phyloP scores from a whole-genome alignment of 2,888 invertebrate species.

The Cephus runcator region DNA sequence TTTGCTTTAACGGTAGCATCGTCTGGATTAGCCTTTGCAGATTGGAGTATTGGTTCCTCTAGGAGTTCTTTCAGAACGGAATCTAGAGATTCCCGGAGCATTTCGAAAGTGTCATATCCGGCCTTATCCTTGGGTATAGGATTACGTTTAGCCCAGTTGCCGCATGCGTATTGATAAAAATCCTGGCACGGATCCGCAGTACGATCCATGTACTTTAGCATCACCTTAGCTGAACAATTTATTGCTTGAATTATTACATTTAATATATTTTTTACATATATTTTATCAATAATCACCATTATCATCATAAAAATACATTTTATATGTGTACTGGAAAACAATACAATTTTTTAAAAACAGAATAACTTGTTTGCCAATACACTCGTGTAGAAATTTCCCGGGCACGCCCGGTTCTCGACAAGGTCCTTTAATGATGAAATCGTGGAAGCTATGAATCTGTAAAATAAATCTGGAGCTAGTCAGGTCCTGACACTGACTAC shows the following conservation, averaged over 20 bases:
- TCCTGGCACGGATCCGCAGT: constrained; percentile 81
- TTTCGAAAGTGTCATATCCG: constrained; percentile 90
- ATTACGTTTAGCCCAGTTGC: constrained; percentile 86
- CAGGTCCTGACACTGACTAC: too few relatives aligned
- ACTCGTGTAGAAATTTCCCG: too few relatives aligned
- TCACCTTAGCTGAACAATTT: constrained; percentile 69
- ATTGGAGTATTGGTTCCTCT: constrained; percentile 66
- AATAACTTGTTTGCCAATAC: too few relatives aligned
- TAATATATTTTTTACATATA: not conserved
- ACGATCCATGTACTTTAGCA: constrained; percentile 82
- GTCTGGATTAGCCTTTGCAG: constrained; percentile 46
- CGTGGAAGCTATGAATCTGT: too few relatives aligned
- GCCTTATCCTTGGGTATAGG: constrained; percentile 91
- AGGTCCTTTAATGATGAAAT: too few relatives aligned
- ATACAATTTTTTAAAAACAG: too few relatives aligned
- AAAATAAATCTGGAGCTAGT: too few relatives aligned
- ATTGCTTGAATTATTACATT: not conserved
- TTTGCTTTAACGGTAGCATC: constrained; percentile 85
- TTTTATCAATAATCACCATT: constrained; percentile 1
- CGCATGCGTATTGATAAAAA: constrained; percentile 88
- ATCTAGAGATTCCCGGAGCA: constrained; percentile 84
- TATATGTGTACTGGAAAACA: too few relatives aligned
- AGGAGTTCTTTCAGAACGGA: constrained; percentile 75
- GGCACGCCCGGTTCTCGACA: too few relatives aligned
- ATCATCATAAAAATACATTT: not conserved